Evolutionary conservation across 2,113 vertebrate species (phyloP), one percentile per base, ranked within the genome.

Genomic region (Microcebus griseorufus): DNA sequence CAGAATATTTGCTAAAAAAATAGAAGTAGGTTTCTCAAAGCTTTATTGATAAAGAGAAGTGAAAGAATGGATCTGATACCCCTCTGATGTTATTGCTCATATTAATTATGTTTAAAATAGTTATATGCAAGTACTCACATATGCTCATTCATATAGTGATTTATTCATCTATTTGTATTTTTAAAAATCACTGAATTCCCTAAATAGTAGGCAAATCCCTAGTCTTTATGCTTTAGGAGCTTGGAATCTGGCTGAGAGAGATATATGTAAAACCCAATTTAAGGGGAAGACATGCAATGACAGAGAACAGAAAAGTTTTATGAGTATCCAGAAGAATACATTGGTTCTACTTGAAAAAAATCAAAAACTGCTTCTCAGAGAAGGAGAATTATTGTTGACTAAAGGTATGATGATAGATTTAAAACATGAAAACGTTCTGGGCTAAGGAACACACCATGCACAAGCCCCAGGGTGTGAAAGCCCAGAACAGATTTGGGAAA

Each of bases 1-100:
- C 60, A 87, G 88, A 96, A 82, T 73, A 86, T 75, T 93, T 88
- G 18, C 73, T 80, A 65, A 90, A 93, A 73, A 64, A 64, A 64
- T 22, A 34, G 80, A 94, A 96, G 51, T 83, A 85, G n/a, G 69
- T 84, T 83, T 76, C 23, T 17, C 22, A 92, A 93, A 80, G 16
- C 6, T 60, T 97, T 93, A 81, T 85, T 76, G 94, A 93, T 81
- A 97, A 90, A 70, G 27, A 70, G 9, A 64, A 65, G 2, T 78
- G n/a, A 82, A 82, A 95, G 5, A 69, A 87, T 82, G 51, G 5
- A 34, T 92, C 9, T 53, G 25, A 64, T 92, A 34, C 45, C 2
- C 6, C 3, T 76, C 34, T 85, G 67, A 25, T 67, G 23, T 18
- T 88, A 80, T 86, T 51, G 22, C 9, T 93, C 17, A 53, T 23